A percentile compares a stretch with the other conserved stretches of the same genome.
Conservation (phyloP, 2,797 vertebrate genomes). For the Megaceryle alcyon region DNA sequence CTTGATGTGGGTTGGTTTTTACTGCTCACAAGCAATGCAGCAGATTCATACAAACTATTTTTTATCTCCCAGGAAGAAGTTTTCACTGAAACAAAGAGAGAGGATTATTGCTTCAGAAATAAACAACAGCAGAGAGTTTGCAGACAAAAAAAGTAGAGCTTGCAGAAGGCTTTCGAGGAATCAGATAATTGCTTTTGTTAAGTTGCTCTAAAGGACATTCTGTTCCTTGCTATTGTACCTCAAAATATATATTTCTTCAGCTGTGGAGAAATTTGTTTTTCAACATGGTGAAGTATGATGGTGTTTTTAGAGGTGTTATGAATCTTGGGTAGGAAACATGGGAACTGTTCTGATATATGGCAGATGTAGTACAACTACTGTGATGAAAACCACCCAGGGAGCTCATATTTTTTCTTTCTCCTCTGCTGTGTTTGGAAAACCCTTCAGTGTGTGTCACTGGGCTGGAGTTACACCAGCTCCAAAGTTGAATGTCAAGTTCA, state of each 20-base stretch:
- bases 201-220: slow-evolving; percentile 44
- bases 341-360: slow-evolving; percentile 67
- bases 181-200: slow-evolving; percentile 52
- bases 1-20: not conserved
- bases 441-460: slow-evolving; percentile 56
- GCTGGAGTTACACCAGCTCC: slow-evolving; percentile 49
- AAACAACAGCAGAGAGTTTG: slow-evolving; percentile 43
- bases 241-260: slow-evolving; percentile 62
- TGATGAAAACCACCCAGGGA: slow-evolving; percentile 71
- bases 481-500: slow-evolving; percentile 14
- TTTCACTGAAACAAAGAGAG: slow-evolving; percentile 6
- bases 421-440: slow-evolving; percentile 40
- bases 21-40: not conserved
- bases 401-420: slow-evolving; percentile 59
- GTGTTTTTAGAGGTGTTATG: slow-evolving; percentile 52
- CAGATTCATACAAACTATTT: not conserved
- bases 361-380: slow-evolving; percentile 57
- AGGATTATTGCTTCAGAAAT: slow-evolving; percentile 1
- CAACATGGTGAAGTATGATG: not conserved
- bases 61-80: slow-evolving; percentile 38
- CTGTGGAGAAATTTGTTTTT: slow-evolving; percentile 63
- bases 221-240: slow-evolving; percentile 31
- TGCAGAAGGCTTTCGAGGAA: slow-evolving; percentile 57
- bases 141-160: slow-evolving; percentile 31
- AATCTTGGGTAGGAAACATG: slow-evolving; percentile 63